These are phyloP conservation scores for Papilio elwesi DNA, from an alignment of 2,888 invertebrate genomes.

Conservation along the genomic window DNA sequence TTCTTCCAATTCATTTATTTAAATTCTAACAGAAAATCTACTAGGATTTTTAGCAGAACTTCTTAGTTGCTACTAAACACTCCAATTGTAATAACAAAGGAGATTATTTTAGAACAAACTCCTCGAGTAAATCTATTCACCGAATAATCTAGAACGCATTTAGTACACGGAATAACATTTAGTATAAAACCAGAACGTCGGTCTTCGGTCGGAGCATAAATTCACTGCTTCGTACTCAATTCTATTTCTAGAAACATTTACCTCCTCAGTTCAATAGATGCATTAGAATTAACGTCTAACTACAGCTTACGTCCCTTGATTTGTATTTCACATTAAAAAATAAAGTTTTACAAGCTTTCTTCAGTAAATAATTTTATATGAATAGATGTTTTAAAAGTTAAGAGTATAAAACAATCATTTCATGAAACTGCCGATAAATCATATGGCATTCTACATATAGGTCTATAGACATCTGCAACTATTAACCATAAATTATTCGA, in stretches of 20 bases:
- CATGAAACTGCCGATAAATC: not conserved
- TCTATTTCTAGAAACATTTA: conserved; percentile 41
- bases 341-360: too few relatives aligned
- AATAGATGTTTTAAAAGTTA: too few relatives aligned
- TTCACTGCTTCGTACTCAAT: conserved; percentile 25
- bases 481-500: not conserved
- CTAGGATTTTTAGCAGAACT: not conserved
- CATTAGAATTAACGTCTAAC: conserved; percentile 26
- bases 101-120: conserved; percentile 10
- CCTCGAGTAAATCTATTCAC: conserved; percentile 11
- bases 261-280: conserved; percentile 28
- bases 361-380: too few relatives aligned
- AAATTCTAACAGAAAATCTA: not conserved
- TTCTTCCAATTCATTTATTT: not conserved
- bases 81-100: conserved; percentile 3
- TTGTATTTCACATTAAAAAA: not conserved
- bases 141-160: conserved; percentile 17
- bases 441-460: not conserved
- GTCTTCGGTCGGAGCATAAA: conserved; percentile 23
- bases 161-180: conserved; percentile 27
- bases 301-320: not conserved
- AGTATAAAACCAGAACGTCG: conserved; percentile 7
- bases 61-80: not conserved
- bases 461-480: conserved; percentile 1
- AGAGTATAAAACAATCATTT: not conserved